These are phyloP conservation scores for Clarias platycephalus DNA, from an alignment of 2,797 vertebrate species.

Conservation along the genomic window DNA sequence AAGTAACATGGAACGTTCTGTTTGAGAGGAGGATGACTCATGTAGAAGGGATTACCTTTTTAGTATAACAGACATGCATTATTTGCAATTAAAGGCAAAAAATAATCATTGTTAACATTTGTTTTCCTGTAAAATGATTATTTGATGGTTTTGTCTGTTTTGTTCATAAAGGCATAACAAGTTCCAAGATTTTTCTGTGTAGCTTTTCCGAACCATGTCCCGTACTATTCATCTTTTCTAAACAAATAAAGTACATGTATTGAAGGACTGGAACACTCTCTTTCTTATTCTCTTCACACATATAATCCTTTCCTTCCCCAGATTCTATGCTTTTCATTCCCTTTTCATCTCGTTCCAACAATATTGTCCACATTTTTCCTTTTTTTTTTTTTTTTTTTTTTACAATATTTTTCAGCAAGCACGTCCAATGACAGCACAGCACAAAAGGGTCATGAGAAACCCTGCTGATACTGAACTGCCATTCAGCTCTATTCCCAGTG, in stretches of 20 bases:
- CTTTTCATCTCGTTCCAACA: conserved; percentile 19
- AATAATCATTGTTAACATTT: neutral
- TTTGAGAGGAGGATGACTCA: neutral
- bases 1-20: conserved; percentile 1
- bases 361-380: conserved; percentile 21
- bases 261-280: neutral
- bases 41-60: neutral
- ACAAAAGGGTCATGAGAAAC: conserved; percentile 20
- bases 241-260: neutral
- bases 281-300: neutral
- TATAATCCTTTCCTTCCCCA: conserved; percentile 33
- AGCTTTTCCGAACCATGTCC: neutral
- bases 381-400: conserved; percentile 24
- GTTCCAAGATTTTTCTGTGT: neutral
- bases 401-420: conserved; percentile 39
- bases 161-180: neutral
- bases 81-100: neutral
- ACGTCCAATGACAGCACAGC: conserved; percentile 35
- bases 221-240: neutral
- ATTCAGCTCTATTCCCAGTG: conserved; percentile 34
- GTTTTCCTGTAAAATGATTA: too few relatives aligned
- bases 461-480: conserved; percentile 45
- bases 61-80: neutral
- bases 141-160: too few relatives aligned
- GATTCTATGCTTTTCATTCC: conserved; percentile 32